Evolutionary conservation across 2,797 vertebrate genomes (phyloP).

Genomic region (Platyrinchus mystaceus): DNA sequence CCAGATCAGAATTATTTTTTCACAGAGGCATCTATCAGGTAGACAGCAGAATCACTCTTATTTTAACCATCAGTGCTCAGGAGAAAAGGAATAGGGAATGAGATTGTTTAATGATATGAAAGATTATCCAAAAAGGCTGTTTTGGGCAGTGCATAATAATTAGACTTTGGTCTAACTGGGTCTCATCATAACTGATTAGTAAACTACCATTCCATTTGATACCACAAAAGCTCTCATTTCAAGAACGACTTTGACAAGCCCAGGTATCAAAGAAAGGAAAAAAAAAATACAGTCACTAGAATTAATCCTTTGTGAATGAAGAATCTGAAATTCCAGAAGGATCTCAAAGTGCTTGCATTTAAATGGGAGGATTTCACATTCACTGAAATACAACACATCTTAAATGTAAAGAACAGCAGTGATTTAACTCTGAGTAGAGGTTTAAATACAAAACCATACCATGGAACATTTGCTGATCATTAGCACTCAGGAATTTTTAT

Average conservation of each 20-base stretch:
- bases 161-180: background rate
- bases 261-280: background rate
- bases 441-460: background rate
- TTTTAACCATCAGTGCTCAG: background rate
- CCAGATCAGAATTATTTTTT: background rate
- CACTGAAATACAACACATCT: background rate
- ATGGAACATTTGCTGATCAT: background rate
- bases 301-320: background rate
- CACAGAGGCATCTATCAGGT: background rate
- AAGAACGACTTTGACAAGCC: background rate
- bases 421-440: background rate
- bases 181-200: background rate
- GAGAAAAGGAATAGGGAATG: background rate
- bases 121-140: background rate
- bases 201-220: background rate
- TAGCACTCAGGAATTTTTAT: background rate
- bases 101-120: background rate
- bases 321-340: background rate
- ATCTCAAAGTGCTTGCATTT: background rate
- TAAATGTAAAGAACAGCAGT: background rate
- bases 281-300: background rate
- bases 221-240: background rate
- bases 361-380: background rate
- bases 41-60: background rate
- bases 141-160: background rate